Base-by-base conservation (phyloP, 2,797 vertebrate species). In the Lithobates sylvaticus region DNA sequence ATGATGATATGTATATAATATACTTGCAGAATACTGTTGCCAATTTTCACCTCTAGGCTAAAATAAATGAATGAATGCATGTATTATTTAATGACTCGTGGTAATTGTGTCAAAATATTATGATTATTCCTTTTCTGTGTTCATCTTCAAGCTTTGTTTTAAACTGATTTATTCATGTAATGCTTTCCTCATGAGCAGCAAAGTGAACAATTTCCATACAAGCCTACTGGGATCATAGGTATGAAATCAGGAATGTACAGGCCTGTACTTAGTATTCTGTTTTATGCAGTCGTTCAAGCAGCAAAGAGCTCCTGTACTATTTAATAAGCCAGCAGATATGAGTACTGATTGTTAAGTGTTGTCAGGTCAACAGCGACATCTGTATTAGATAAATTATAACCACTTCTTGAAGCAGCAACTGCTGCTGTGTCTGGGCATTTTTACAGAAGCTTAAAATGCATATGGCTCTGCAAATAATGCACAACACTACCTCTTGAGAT, bases 361-460 rank as follows among this genome's bases (percentile, higher is more conserved):
- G 74, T 77, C 67, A 84, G 65, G 44, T 77, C 74, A 77, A 29
- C 32, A 58, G 44, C 47, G 18, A 69, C 75, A 77, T 77, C 75
- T 77, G 74, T 77, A 76, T 70, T 70, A 84, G 32, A 36, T 61
- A 71, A 77, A 70, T 71, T 71, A 61, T 84, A 84, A 42, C 47
- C 47, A 84, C 47, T 71, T 78, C 50, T 54, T 70, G 32, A 73
- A 84, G 36, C 12, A 47, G 34, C 18, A 50, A 78, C 54, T 54
- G 34, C 76, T 72, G 26, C 73, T 26, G 39, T 34, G 64, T n/a
- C 81, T 76, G 36, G 72, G 27, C 39, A 72, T 83, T 83, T 70
- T 67, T 50, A 67, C 78, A 72, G 54, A 73, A 27, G 32, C 61
- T 69, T 77, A 34, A 39, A 71, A 84, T 78, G 65, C 29, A 42